Conservation (phyloP, 2,797 vertebrate genomes). For the Ptychobarbus kaznakovi region DNA sequence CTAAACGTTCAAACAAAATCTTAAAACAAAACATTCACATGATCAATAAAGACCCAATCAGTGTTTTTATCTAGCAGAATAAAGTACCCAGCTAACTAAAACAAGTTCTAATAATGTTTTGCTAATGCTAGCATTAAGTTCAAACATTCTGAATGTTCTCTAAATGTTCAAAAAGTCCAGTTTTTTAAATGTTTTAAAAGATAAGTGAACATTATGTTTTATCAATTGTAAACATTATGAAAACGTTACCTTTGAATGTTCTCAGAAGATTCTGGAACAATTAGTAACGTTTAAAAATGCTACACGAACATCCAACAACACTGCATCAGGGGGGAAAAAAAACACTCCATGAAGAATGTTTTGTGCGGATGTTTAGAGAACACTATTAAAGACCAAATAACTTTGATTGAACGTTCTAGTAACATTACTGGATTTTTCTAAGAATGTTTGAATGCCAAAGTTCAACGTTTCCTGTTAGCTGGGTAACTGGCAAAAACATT, state of each 20-base stretch:
- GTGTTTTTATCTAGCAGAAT: background rate
- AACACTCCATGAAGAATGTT: background rate
- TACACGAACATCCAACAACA: background rate
- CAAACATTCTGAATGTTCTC: background rate
- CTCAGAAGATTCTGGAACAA: background rate
- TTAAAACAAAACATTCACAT: background rate
- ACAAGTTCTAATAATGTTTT: background rate
- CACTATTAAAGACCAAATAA: background rate
- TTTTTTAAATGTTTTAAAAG: background rate
- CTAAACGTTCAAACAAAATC: slow-evolving; percentile 12
- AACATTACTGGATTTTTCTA: background rate
- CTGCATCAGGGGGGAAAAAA: background rate
- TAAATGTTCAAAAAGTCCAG: background rate
- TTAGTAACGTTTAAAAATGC: background rate
- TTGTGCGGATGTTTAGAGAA: background rate
- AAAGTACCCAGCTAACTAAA: slow-evolving; percentile 14
- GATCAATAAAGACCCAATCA: background rate
- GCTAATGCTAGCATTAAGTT: background rate
- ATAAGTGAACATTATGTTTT: background rate
- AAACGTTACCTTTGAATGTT: background rate
- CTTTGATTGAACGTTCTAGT: background rate
- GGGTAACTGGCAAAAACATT: slow-evolving; percentile 16
- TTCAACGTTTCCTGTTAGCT: background rate
- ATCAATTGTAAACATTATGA: background rate
- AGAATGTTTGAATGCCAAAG: background rate